phyloP scores from a whole-genome alignment of 2,888 invertebrate species.

The Sylvicola cinctus region DNA sequence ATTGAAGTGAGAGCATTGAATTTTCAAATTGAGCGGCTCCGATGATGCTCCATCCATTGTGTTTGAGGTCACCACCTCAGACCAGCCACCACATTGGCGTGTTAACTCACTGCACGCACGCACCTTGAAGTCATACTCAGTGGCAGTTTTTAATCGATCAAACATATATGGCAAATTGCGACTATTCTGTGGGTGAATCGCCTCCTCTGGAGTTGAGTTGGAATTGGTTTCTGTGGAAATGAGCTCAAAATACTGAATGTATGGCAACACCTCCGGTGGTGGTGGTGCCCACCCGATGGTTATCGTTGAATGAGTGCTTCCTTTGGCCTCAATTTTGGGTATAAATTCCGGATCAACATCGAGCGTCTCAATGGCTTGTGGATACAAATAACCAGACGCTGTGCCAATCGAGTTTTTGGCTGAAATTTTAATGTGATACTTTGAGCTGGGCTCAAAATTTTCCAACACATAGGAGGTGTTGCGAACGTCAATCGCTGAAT shows the following conservation, averaged over 20 bases:
- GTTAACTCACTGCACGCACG: conserved; percentile 65
- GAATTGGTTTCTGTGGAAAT: conserved; percentile 37
- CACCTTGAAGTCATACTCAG: conserved; percentile 59
- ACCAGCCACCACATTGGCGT: conserved; percentile 56
- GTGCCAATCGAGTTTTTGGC: conserved; percentile 44
- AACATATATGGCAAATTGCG: conserved; percentile 58
- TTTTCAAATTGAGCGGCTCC: conserved; percentile 43
- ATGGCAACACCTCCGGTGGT: conserved; percentile 37
- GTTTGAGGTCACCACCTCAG: conserved; percentile 52
- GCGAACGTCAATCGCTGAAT: conserved; percentile 35
- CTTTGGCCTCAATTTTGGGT: conserved; percentile 59
- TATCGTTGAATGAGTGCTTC: conserved; percentile 40
- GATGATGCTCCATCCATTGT: conserved; percentile 67
- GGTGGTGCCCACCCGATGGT: conserved; percentile 64
- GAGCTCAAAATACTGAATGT: conserved; percentile 56
- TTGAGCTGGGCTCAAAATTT: conserved; percentile 39
- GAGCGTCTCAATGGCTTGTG: conserved; percentile 37
- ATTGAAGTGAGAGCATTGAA: conserved; percentile 43
- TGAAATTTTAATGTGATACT: conserved; percentile 42
- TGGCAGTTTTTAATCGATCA: conserved; percentile 50
- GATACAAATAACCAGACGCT: conserved; percentile 31
- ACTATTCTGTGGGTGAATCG: conserved; percentile 41
- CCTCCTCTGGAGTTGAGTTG: conserved; percentile 27
- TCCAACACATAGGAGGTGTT: conserved; percentile 48
- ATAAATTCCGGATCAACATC: conserved; percentile 54